Conservation (phyloP, 2,113 vertebrate species). For the Trinectes maculatus region DNA sequence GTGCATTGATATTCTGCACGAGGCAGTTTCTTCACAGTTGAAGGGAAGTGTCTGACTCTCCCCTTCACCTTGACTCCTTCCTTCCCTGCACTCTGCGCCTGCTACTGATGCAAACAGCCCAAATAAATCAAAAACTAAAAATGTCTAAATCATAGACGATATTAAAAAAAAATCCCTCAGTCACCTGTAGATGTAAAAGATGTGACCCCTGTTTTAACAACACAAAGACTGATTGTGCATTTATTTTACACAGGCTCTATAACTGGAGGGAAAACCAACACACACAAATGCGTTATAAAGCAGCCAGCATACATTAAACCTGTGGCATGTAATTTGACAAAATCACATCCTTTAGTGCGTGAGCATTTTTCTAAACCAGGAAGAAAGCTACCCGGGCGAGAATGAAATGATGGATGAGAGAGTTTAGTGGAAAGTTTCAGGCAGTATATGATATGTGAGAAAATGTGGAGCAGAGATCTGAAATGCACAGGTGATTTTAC, state of each 20-base stretch:
- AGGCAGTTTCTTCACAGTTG: conserved; percentile 65
- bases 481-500: neutral
- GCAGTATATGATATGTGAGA: too few species aligned
- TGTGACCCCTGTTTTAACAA: too few species aligned
- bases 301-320: conserved; percentile 54
- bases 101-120: neutral
- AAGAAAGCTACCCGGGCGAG: neutral
- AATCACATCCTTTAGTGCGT: conserved; percentile 54
- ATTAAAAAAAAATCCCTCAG: neutral
- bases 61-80: conserved; percentile 45
- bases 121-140: conserved; percentile 26
- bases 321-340: conserved; percentile 63
- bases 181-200: too few species aligned
- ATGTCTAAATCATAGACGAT: neutral
- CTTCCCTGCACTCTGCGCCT: conserved; percentile 16
- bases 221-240: too few species aligned
- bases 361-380: conserved; percentile 1
- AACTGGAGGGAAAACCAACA: conserved; percentile 70
- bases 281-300: conserved; percentile 59
- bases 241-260: conserved; percentile 48
- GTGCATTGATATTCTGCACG: conserved; percentile 74
- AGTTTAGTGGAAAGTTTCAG: too few species aligned
- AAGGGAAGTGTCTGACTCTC: conserved; percentile 58
- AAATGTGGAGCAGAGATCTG: neutral
- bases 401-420: conserved; percentile 4